These are phyloP conservation scores for Saimiri boliviensis DNA, from an alignment of 2,113 vertebrate genomes.

Conservation along the genomic window DNA sequence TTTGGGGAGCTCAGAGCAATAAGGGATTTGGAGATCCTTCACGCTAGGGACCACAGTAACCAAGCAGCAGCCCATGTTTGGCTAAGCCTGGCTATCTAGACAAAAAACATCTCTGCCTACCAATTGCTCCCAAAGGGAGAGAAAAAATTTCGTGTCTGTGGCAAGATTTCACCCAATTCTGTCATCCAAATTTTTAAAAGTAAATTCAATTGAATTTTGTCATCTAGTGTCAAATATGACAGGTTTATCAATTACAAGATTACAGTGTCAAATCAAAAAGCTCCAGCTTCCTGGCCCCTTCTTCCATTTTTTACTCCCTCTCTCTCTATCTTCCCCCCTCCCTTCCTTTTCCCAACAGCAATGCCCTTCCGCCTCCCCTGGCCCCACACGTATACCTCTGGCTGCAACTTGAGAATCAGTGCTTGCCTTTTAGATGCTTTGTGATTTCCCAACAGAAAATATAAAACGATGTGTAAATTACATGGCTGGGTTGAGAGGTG, in stretches of 20 bases:
- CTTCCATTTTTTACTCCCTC: background rate
- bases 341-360: background rate
- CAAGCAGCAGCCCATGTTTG: background rate
- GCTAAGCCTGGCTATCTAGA: background rate
- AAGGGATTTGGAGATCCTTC: background rate
- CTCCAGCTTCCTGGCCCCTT: background rate
- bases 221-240: fast-evolving
- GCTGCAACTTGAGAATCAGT: background rate
- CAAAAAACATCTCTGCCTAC: fast-evolving
- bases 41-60: background rate
- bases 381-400: background rate
- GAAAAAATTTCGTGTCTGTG: background rate
- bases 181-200: background rate
- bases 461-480: constrained; percentile 25
- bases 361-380: background rate
- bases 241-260: background rate
- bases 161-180: background rate
- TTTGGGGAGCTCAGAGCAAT: background rate
- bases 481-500: background rate
- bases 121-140: background rate
- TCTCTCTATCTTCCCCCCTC: background rate
- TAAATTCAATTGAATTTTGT: background rate
- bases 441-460: constrained; percentile 49
- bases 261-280: background rate
- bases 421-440: background rate